A percentile compares a stretch with the other conserved stretches of the same genome.
phyloP scores from a whole-genome alignment of 1,140 invertebrate species.

The Drosophila lowei region DNA sequence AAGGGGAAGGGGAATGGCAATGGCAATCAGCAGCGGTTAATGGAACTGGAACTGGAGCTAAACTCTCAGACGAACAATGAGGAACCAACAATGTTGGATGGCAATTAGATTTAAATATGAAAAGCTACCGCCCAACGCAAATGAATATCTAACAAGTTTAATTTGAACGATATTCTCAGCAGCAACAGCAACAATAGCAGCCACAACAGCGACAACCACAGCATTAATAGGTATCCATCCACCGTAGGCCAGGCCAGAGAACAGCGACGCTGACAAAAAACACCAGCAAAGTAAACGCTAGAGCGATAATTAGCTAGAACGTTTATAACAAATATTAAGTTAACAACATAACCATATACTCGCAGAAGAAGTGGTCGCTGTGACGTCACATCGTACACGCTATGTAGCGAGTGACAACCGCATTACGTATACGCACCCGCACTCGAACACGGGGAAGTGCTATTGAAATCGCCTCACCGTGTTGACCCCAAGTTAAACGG shows the following conservation, averaged over 20 bases:
- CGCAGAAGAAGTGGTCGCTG: constrained; percentile 20
- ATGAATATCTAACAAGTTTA: constrained; percentile 70
- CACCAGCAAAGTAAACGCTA: constrained; percentile 19
- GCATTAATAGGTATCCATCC: constrained; percentile 2
- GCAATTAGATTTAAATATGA: constrained; percentile 76
- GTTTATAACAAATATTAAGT: constrained; percentile 44
- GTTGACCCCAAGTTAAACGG: constrained; percentile 60
- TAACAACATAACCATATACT: constrained; percentile 27
- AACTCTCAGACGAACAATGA: constrained; percentile 54
- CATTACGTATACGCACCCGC: constrained; percentile 62
- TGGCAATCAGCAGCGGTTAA: constrained; percentile 24
- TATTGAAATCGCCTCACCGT: constrained; percentile 22
- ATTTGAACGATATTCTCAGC: constrained; percentile 52
- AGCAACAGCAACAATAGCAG: constrained; percentile 8
- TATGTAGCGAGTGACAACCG: constrained; percentile 5
- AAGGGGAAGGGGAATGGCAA: not conserved
- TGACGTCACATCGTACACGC: constrained; percentile 31
- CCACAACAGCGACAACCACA: constrained; percentile 14
- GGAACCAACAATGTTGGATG: constrained; percentile 46
- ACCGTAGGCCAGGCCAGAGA: not conserved
- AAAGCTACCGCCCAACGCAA: constrained; percentile 46
- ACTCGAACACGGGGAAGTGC: constrained; percentile 17
- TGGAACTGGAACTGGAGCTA: constrained; percentile 46
- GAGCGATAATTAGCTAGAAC: constrained; percentile 39
- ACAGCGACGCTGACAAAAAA: not conserved